phyloP scores from a whole-genome alignment of 2,888 invertebrate species.

The Drosophila mulleri region DNA sequence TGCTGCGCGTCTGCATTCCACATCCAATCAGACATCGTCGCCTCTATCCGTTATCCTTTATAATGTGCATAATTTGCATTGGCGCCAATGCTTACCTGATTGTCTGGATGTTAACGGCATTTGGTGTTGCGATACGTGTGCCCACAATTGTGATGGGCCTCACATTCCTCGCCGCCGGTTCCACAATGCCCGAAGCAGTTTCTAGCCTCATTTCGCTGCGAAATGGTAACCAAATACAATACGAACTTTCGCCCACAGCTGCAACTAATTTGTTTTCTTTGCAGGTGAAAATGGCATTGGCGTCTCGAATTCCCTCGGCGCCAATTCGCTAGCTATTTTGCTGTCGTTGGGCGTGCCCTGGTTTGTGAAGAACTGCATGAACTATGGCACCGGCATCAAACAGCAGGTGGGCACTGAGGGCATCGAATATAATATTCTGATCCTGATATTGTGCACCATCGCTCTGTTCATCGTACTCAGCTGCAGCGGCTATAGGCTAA shows the following conservation, averaged over 20 bases:
- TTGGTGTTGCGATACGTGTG: conserved; percentile 92
- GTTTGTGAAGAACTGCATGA: conserved; percentile 90
- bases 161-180: conserved; percentile 95
- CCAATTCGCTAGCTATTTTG: conserved; percentile 93
- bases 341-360: conserved; percentile 94
- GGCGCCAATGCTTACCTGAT: conserved; percentile 93
- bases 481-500: conserved; percentile 89
- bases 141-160: conserved; percentile 96
- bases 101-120: conserved; percentile 96
- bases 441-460: conserved; percentile 90
- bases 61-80: conserved; percentile 95
- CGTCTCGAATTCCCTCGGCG: conserved; percentile 94
- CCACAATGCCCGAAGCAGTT: conserved; percentile 92
- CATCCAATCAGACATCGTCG: conserved; percentile 88
- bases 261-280: not conserved
- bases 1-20: conserved; percentile 90
- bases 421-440: conserved; percentile 92
- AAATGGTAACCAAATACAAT: conserved; percentile 87
- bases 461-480: conserved; percentile 89
- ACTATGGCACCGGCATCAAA: conserved; percentile 84
- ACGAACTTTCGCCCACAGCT: not conserved
- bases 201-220: conserved; percentile 94
- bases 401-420: conserved; percentile 91
- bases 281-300: conserved; percentile 94
- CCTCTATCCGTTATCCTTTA: conserved; percentile 91